Base-by-base conservation (phyloP, 2,888 invertebrate genomes). In the Emmelina monodactyla region DNA sequence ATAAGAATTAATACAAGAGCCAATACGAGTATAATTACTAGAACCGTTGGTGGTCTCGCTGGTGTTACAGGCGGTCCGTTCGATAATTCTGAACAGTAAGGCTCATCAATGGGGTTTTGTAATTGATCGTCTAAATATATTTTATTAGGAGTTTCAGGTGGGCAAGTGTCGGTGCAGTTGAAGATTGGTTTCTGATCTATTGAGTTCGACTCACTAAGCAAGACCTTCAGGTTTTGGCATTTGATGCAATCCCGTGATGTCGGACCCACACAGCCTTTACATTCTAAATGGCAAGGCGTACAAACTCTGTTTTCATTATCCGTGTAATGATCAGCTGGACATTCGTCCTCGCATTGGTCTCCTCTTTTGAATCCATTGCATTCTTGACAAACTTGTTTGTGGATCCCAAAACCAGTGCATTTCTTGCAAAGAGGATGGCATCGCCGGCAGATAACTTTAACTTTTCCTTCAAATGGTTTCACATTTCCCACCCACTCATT, bases 311-410 rank as follows among this genome's bases (percentile, higher is more conserved):
- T 84, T 0, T 73, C 72, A 39, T 88, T 84, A 49, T 94, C 91
- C 0, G 92, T 89, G 57, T 88, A 97, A 57, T 92, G 89, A 58
- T 94, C 93, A 0, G 83, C 62, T 0, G 93, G 91, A 55, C 96
- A 96, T 54, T 92, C 90, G 42, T 94, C 91, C 56, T 93, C 94
- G 54, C 95, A 96, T 57, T 94, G 92, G 55, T 93, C 93, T 1
- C 91, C 92, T 39, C 89, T 85, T 52, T 91, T 91, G 63, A 89
- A 96, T 37, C 89, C 89, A 15, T 88, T 85, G 60, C 97, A 97
- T 46, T 91, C 88, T 50, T 88, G 88, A 61, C 97, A 97, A 3
- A 92, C 89, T 55, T 87, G 86, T 48, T 88, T 87, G 50, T 94
- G 92, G 49, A 92, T 91, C 14, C 96, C 95, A 54, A 90, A 94